Base-by-base conservation (phyloP, 2,113 vertebrate species). In the Zosterops borbonicus region DNA sequence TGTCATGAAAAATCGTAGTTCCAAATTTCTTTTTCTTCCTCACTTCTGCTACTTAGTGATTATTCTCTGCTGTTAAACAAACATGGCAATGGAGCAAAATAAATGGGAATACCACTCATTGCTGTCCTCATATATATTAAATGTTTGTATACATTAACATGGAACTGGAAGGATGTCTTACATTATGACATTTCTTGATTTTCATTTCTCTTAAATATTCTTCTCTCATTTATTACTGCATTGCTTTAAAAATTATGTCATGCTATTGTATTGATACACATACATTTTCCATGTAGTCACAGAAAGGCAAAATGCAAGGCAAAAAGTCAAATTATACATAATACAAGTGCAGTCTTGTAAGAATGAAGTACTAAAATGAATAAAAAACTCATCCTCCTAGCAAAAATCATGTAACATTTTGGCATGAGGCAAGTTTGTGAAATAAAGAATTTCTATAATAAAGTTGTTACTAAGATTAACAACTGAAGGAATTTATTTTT, bases 341-440 rank as follows among this genome's bases (percentile, higher is more conserved):
- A 78, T 22, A 19, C 14, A 46, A 47, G 23, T 46, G 50, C 7
- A 59, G 7, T 31, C 49, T 79, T 65, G 12, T 52, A 71, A 46
- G 25, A 83, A 41, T 7, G 52, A 80, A 75, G 37, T 59, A 87
- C 41, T 28, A 25, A 77, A 80, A 35, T 5, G 24, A 50, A 33
- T 42, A 10, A 25, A 55, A 52, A 8, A 5, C 0, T 3, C 3
- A 10, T 47, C 2, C 2, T 39, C 14, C 39, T 60, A 73, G 17
- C 7, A 85, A 9, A 35, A 76, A 58, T 33, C 23, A 42, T 2
- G 10, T n/a, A 64, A 64, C 3, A 37, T 77, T 89, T 80, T 55
- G 6, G 7, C 53, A 87, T 14, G 74, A 28, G 14, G 1, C 20
- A 84, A 42, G 4, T 35, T 52, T 42, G 23, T 20, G 33, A 71